Evolutionary conservation across 2,797 vertebrate genomes (phyloP), one percentile per base, ranked within the genome.

Genomic region (Oryzias sinensis): DNA sequence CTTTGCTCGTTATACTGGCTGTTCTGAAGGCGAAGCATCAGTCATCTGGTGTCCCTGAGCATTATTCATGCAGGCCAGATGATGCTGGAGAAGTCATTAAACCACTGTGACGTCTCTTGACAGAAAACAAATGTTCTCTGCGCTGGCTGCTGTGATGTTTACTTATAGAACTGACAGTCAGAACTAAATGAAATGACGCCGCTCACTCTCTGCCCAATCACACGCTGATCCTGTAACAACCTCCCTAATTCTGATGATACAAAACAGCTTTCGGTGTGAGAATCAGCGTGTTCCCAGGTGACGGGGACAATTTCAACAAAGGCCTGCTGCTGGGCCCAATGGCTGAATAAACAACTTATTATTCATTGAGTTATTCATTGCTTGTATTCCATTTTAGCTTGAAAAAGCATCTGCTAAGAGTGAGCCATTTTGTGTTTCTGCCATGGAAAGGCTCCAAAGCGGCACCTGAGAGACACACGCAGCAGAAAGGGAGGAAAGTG

Each of bases 261-360:
- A 14, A 56, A 68, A 41, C 47, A 53, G 44, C 43, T 25, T 61
- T 74, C 37, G 1, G 47, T 43, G 58, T 65, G 50, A 64, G 62
- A 60, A 73, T 59, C 56, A 17, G 22, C 14, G 44, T 72, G 63
- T 51, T 81, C 77, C 76, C 62, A 3, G 1, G 54, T 46, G 74
- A 76, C 52, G 15, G 46, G 46, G 68, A 76, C 65, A 74, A 65
- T 83, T 70, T 77, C 55, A 20, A 51, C 43, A 47, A 5, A 27
- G 47, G 53, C 49, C 56, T 13, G 50, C 65, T 29, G 14, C 59
- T 42, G 70, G 49, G 65, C 48, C 45, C 57, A 18, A 52, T 46
- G 63, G 70, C 70, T 68, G 44, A 76, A 75, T 74, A 80, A 74
- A 77, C 76, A 72, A 62, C 58, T 66, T 71, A 61, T 68, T 74